Evolutionary conservation across 2,113 vertebrate species (phyloP).

Genomic region (Serinus canaria): DNA sequence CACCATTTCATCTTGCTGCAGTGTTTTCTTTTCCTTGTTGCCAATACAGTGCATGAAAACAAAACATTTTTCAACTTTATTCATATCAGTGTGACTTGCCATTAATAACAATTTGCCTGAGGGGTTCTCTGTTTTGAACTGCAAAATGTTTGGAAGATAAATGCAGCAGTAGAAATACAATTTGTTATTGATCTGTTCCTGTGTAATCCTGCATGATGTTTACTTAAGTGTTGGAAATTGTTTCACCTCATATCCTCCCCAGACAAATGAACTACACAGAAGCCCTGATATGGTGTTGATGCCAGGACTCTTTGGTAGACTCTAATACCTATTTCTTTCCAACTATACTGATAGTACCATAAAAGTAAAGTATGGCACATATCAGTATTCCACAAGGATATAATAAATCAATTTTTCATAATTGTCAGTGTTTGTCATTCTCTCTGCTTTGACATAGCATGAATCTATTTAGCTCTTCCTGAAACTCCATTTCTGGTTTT

Average conservation of each 20-base stretch:
- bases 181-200: not conserved
- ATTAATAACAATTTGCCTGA: not conserved
- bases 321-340: not conserved
- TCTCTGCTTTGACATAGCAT: not conserved
- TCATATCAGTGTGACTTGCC: not conserved
- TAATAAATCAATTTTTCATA: not conserved
- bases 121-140: not conserved
- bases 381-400: not conserved
- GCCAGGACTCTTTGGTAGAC: not conserved
- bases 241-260: not conserved
- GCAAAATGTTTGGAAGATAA: not conserved
- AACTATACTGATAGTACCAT: not conserved
- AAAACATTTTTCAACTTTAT: not conserved
- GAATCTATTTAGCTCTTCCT: not conserved
- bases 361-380: not conserved
- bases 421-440: not conserved
- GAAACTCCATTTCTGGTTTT: not conserved
- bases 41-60: not conserved
- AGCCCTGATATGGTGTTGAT: fast-evolving
- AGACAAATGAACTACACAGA: not conserved
- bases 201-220: not conserved
- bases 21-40: not conserved
- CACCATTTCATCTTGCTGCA: not conserved
- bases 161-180: not conserved
- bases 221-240: not conserved